A percentile compares a stretch with the other conserved stretches of the same genome.
These are phyloP conservation scores for Scaptodrosophila latifasciaeformis DNA, from an alignment of 2,888 invertebrate genomes.

Conservation along the genomic window DNA sequence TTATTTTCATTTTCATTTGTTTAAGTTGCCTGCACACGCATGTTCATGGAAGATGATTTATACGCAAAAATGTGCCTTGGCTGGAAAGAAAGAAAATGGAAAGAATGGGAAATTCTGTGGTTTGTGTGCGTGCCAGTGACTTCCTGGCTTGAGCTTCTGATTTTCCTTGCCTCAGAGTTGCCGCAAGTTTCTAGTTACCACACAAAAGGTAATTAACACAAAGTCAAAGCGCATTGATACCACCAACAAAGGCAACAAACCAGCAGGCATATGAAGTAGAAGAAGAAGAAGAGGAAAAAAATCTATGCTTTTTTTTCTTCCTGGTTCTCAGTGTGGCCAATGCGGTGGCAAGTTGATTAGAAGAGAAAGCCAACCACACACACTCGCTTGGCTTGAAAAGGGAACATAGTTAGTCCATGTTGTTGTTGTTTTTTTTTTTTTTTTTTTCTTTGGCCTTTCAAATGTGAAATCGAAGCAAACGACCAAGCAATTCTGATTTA, in stretches of 20 bases:
- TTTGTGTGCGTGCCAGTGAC: not conserved
- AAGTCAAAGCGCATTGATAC: conserved; percentile 2
- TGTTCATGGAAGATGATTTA: conserved; percentile 64
- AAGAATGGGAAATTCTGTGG: conserved; percentile 21
- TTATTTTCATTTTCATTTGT: conserved; percentile 2
- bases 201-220: conserved; percentile 52
- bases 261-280: not conserved
- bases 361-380: conserved; percentile 38
- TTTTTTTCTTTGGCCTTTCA: conserved; percentile 2
- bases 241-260: conserved; percentile 10
- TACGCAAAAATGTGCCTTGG: conserved; percentile 28
- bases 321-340: conserved; percentile 44
- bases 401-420: not conserved
- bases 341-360: conserved; percentile 49
- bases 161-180: conserved; percentile 25
- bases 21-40: conserved; percentile 33
- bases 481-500: too few relatives aligned
- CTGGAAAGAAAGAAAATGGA: too few relatives aligned
- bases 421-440: conserved; percentile 18
- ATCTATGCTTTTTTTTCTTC: conserved; percentile 49
- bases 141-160: conserved; percentile 6
- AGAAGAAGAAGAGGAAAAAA: conserved; percentile 4
- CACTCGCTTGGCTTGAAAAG: too few relatives aligned
- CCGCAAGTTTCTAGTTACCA: conserved; percentile 29
- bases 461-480: conserved; percentile 55